A percentile compares a stretch with the other conserved stretches of the same genome.
Evolutionary conservation across 2,888 invertebrate species (phyloP).

Genomic region (Panzeria rudis): DNA sequence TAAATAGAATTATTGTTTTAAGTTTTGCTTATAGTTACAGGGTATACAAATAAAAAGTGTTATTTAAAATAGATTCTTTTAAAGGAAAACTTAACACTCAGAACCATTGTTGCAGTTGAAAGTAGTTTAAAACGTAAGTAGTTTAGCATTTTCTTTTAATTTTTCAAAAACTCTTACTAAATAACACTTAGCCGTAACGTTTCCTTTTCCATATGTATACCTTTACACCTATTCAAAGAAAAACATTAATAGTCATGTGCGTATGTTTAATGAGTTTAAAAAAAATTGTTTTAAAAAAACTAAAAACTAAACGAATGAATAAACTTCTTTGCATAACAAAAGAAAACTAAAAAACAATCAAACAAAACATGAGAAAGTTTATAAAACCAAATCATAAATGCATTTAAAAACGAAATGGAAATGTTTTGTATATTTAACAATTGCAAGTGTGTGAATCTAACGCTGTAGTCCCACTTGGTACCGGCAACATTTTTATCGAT

Average conservation of each 20-base stretch:
- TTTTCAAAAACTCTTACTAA: neutral
- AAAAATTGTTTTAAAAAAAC: neutral
- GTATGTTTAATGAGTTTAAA: slow-evolving; percentile 17
- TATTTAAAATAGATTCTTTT: neutral
- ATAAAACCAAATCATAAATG: slow-evolving; percentile 65
- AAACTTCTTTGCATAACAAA: slow-evolving; percentile 53
- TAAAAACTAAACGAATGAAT: slow-evolving; percentile 47
- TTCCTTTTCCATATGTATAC: neutral
- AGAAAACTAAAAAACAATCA: slow-evolving; percentile 38
- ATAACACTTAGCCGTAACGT: neutral
- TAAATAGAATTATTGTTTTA: slow-evolving; percentile 65
- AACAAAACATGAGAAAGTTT: slow-evolving; percentile 46
- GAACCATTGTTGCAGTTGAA: neutral
- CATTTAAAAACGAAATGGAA: slow-evolving; percentile 43
- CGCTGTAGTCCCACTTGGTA: too few relatives aligned
- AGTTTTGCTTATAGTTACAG: slow-evolving; percentile 28
- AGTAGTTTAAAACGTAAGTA: neutral
- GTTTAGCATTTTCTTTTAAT: neutral
- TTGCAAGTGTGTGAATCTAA: slow-evolving; percentile 2
- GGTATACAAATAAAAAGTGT: neutral
- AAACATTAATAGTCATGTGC: neutral
- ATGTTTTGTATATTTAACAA: slow-evolving; percentile 1
- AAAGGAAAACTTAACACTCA: neutral
- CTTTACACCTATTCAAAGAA: neutral
- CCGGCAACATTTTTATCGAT: too few relatives aligned